Conservation (phyloP, 2,888 invertebrate genomes). For the Tipula confusa region DNA sequence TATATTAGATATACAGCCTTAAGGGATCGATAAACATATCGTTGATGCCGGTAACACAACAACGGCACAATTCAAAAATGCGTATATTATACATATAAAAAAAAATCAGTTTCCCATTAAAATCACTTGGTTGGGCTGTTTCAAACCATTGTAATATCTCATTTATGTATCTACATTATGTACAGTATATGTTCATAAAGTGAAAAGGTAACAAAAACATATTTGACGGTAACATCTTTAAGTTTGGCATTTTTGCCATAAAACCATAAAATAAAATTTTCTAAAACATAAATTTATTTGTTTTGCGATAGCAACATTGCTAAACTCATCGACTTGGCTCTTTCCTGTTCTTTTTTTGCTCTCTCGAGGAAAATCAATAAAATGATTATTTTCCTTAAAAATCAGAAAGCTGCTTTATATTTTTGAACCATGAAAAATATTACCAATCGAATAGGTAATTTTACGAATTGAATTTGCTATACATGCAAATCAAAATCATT, state of each 20-base stretch:
- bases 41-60: background rate
- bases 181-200: too few relatives aligned
- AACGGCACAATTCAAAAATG: background rate
- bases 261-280: background rate
- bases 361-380: background rate
- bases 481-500: too few relatives aligned
- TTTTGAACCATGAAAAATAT: too few relatives aligned
- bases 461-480: background rate
- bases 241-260: background rate
- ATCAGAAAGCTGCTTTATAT: too few relatives aligned
- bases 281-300: conserved; percentile 25
- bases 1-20: background rate
- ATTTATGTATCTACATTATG: background rate
- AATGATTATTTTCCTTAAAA: background rate
- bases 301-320: background rate
- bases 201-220: background rate
- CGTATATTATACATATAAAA: background rate
- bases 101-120: conserved; percentile 20
- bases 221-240: background rate
- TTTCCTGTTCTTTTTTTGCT: background rate
- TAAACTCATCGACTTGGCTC: background rate
- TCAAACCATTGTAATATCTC: background rate
- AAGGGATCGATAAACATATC: conserved; percentile 12
- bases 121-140: background rate
- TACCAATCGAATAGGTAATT: background rate